These are phyloP conservation scores for Thunnus maccoyii DNA, from an alignment of 2,113 vertebrate species.

Conservation along the genomic window DNA sequence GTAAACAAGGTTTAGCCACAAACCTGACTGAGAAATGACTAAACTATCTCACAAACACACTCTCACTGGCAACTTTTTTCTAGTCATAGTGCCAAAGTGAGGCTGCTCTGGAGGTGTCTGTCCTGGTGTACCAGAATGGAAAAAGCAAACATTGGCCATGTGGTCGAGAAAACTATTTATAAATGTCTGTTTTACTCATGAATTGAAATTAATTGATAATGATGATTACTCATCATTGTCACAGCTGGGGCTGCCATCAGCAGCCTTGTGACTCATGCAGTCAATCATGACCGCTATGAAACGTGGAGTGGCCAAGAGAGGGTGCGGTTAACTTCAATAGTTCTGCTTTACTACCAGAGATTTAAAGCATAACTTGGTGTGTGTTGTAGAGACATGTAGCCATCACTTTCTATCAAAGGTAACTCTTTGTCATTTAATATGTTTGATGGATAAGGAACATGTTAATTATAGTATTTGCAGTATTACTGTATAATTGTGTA, in stretches of 20 bases:
- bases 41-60: slow-evolving; percentile 8
- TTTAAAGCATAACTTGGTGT: slow-evolving; percentile 9
- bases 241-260: slow-evolving; percentile 41
- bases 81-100: background rate
- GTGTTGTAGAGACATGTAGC: background rate
- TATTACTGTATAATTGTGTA: too few relatives aligned
- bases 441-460: background rate
- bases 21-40: background rate
- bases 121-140: slow-evolving; percentile 52
- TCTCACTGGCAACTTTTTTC: slow-evolving; percentile 3
- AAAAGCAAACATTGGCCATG: slow-evolving; percentile 68
- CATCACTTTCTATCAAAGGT: background rate
- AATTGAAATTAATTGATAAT: slow-evolving; percentile 41
- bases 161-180: slow-evolving; percentile 45
- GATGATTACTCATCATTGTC: slow-evolving; percentile 35
- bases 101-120: slow-evolving; percentile 12
- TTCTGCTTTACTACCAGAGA: slow-evolving; percentile 16
- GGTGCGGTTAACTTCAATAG: slow-evolving; percentile 34
- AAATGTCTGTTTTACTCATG: slow-evolving; percentile 34
- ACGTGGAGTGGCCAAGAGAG: slow-evolving; percentile 19
- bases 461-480: background rate
- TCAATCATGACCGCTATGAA: slow-evolving; percentile 21
- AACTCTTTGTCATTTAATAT: background rate
- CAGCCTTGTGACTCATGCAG: slow-evolving; percentile 29
- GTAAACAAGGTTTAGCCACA: background rate